Percentiles rank a stretch among this genome's conserved stretches.
These are phyloP conservation scores for Holothuria scabra DNA, from an alignment of 53 echinoderm and acorn worm species.

Conservation along the genomic window DNA sequence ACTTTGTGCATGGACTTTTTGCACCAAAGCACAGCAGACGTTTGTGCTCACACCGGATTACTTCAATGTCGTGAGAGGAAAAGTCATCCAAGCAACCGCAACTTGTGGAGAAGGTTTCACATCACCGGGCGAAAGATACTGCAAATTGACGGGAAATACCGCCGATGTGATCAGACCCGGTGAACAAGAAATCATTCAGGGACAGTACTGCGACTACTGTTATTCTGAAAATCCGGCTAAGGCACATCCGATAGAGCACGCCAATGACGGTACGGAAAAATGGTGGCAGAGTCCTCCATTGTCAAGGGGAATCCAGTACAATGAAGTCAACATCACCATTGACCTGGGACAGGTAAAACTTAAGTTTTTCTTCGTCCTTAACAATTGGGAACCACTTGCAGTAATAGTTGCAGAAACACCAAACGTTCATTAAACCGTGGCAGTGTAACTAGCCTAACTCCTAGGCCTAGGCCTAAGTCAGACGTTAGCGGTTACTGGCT, in stretches of 20 bases:
- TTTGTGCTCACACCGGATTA: slow-evolving; percentile 71
- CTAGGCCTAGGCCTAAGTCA: too few species aligned
- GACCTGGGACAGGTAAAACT: slow-evolving; percentile 86
- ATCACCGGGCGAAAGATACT: slow-evolving; percentile 80
- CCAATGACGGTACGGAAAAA: slow-evolving; percentile 90
- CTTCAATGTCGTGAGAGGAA: slow-evolving; percentile 89
- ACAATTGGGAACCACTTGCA: too few species aligned
- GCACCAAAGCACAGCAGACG: too few species aligned
- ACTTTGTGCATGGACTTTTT: too few species aligned
- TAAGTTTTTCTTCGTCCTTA: too few species aligned
- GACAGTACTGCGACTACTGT: slow-evolving; percentile 94
- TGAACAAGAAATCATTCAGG: slow-evolving; percentile 72
- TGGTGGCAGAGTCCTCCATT: slow-evolving; percentile 99
- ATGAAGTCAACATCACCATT: slow-evolving; percentile 89
- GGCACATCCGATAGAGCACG: slow-evolving; percentile 78
- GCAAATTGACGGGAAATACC: slow-evolving; percentile 95
- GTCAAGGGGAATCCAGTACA: slow-evolving; percentile 64
- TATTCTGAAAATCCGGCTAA: slow-evolving; percentile 60
- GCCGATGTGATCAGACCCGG: slow-evolving; percentile 77
- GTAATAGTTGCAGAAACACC: too few species aligned
- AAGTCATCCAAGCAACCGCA: slow-evolving; percentile 75
- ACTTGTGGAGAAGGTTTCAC: slow-evolving; percentile 89
- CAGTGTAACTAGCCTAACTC: too few species aligned
- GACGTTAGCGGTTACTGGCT: too few species aligned
- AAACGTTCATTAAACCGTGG: too few species aligned